Conservation (phyloP, 2,113 vertebrate species). For the Phainopepla nitens region DNA sequence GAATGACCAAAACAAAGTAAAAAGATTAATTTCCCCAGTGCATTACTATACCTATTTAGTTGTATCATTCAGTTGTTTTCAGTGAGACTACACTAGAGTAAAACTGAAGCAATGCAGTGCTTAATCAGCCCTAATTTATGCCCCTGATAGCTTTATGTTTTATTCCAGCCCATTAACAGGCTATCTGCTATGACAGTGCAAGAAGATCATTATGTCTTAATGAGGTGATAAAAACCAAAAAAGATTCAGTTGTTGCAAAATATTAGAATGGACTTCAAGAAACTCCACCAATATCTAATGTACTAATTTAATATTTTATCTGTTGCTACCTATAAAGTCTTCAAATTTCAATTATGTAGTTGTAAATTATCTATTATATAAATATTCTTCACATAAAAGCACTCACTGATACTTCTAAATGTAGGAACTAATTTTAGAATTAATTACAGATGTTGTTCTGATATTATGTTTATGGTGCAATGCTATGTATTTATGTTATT, state of each 20-base stretch:
- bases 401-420: neutral
- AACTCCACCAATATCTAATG: slow-evolving; percentile 21
- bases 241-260: slow-evolving; percentile 56
- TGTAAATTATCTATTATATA: neutral
- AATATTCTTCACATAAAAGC: neutral
- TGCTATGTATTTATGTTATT: neutral
- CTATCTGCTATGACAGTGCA: slow-evolving; percentile 52
- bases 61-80: neutral
- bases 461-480: neutral
- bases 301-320: neutral
- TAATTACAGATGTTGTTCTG: neutral
- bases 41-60: neutral
- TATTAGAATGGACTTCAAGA: slow-evolving; percentile 16
- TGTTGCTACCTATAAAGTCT: slow-evolving; percentile 9
- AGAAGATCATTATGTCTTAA: slow-evolving; percentile 67
- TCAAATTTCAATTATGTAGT: neutral
- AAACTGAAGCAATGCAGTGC: neutral
- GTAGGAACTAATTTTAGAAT: neutral
- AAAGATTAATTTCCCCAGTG: neutral
- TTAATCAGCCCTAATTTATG: slow-evolving; percentile 14
- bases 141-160: slow-evolving; percentile 54
- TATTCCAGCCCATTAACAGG: slow-evolving; percentile 60
- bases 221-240: slow-evolving; percentile 69
- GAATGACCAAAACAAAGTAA: neutral
- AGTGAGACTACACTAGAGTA: neutral